Evolutionary conservation across 1,140 invertebrate genomes (phyloP), one percentile per base, ranked within the genome.

Genomic region (Zaprionus kolodkinae): DNA sequence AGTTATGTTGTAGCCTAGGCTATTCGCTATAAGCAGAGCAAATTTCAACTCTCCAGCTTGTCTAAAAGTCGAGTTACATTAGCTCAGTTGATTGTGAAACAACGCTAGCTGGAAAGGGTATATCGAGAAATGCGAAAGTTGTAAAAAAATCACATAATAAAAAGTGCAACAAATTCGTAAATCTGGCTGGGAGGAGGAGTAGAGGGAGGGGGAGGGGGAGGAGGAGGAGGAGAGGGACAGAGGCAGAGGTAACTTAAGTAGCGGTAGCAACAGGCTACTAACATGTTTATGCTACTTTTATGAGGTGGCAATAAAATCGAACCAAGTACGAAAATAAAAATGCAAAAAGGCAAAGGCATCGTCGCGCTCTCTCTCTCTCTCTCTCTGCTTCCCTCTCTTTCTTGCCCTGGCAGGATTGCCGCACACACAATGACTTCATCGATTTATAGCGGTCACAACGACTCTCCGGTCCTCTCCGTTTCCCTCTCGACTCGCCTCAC

Each of bases 281-380:
- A 89, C 85, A 89, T 89, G 85, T 89, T 89, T 89, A 89, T 85
- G 85, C 86, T 89, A 85, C 85, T 89, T 89, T 89, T 89, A 89
- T 89, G 85, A 85, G 85, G 59, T 56, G 85, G 85, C 86, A 89
- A 88, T 89, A 89, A 89, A 89, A 89, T 90, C 86, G 86, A 89
- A 89, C 81, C 72, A 81, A 77, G 75, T 89, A 90, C 72, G 85
- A 88, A 89, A 89, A 85, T 81, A 62, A 79, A 80, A 81, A 71
- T 76, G 72, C 79, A 73, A 81, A 85, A 77, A 77, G 70, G 65
- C 64, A 38, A 48, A 69, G 69, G 52, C 45, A 36, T 33, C 45
- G 17, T 13, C 17, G 21, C 21, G 52, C 48, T 36, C 17, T 38
- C 15, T 11, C 38, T 40, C 2, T 45, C 38, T 60, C 27, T n/a